These are phyloP conservation scores for Martes martes DNA, from an alignment of 2,113 vertebrate species.

Conservation along the genomic window DNA sequence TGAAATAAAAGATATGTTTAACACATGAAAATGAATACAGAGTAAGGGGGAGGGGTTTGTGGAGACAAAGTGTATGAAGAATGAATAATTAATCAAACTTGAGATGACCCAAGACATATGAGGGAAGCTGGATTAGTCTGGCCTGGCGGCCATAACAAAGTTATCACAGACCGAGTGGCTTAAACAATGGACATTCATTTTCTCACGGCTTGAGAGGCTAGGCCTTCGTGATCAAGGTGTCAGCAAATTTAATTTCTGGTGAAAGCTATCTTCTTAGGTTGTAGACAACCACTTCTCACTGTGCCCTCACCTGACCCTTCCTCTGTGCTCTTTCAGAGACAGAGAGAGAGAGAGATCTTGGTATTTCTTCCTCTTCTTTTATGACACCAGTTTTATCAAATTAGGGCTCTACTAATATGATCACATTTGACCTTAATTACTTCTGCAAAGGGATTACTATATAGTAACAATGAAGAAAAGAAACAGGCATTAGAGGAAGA, in stretches of 20 bases:
- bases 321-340: background rate
- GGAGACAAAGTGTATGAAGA: background rate
- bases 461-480: background rate
- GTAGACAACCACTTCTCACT: background rate
- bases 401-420: background rate
- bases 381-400: background rate
- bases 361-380: background rate
- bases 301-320: background rate
- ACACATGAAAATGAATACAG: background rate
- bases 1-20: background rate
- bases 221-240: background rate
- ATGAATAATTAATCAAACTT: background rate
- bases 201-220: background rate
- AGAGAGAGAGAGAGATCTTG: background rate
- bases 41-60: background rate
- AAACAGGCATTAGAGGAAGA: background rate
- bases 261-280: background rate
- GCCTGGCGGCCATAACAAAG: background rate
- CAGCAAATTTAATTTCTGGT: background rate
- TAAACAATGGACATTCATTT: background rate
- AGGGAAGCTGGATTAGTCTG: background rate
- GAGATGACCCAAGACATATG: background rate
- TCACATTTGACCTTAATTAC: background rate
- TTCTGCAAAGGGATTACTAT: background rate
- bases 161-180: background rate